Conservation (phyloP, 2,888 invertebrate species). For the Dicycla oo region DNA sequence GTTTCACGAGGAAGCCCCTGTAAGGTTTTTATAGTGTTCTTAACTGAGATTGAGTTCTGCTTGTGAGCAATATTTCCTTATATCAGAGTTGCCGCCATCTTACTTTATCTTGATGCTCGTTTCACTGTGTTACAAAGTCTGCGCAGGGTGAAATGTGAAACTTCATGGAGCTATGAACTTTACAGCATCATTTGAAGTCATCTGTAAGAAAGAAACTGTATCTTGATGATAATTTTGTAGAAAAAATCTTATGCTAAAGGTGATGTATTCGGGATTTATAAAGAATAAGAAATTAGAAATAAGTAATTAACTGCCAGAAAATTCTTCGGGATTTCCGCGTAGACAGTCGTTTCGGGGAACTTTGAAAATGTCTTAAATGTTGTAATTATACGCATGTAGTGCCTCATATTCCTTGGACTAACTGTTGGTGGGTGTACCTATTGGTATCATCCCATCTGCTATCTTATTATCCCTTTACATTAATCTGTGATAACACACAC, state of each 20-base stretch:
- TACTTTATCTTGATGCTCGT: slow-evolving; percentile 23
- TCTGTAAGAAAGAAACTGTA: slow-evolving; percentile 11
- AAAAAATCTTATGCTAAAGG: no score
- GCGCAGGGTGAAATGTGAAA: slow-evolving; percentile 4
- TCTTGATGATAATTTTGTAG: slow-evolving; percentile 13
- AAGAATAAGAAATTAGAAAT: no score
- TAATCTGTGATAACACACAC: no score
- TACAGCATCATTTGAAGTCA: slow-evolving; percentile 23
- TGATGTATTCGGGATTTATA: neutral
- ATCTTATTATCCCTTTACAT: neutral
- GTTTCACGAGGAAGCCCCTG: slow-evolving; percentile 38
- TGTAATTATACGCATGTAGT: no score
- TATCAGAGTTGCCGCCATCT: slow-evolving; percentile 24
- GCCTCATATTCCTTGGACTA: neutral
- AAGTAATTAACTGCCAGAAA: neutral
- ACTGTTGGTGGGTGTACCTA: neutral
- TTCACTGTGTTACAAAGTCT: slow-evolving; percentile 22
- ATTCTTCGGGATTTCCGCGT: neutral
- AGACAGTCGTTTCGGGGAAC: neutral
- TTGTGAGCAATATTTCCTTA: slow-evolving; percentile 43
- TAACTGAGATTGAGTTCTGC: slow-evolving; percentile 51
- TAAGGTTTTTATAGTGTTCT: slow-evolving; percentile 45
- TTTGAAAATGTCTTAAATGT: no score
- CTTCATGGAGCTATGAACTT: slow-evolving; percentile 30
- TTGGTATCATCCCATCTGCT: neutral